Evolutionary conservation across 2,888 invertebrate genomes (phyloP).

Genomic region (Drosophila suboccidentalis): DNA sequence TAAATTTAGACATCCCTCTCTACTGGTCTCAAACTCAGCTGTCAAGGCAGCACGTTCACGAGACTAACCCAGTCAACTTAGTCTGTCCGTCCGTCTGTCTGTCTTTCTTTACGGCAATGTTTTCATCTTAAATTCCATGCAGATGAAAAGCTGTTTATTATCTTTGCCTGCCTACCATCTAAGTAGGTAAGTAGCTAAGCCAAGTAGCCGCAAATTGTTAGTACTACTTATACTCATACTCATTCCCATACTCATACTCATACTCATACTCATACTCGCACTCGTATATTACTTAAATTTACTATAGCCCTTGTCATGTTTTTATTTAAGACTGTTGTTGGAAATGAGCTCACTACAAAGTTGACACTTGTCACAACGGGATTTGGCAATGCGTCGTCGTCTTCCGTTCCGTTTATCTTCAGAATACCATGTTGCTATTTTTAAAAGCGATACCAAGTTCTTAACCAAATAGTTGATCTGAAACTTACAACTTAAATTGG

Average conservation of each 20-base stretch:
- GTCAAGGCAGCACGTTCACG: slow-evolving; percentile 70
- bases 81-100: neutral
- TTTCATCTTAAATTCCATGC: slow-evolving; percentile 55
- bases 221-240: slow-evolving; percentile 25
- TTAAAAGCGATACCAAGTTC: slow-evolving; percentile 28
- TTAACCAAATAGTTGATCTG: slow-evolving; percentile 21
- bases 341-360: slow-evolving; percentile 25
- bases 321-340: slow-evolving; percentile 22
- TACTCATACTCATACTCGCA: neutral
- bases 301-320: slow-evolving; percentile 42
- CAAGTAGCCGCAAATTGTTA: slow-evolving; percentile 49
- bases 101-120: slow-evolving; percentile 47
- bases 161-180: slow-evolving; percentile 36
- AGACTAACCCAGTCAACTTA: slow-evolving; percentile 40
- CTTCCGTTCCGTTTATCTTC: slow-evolving; percentile 54
- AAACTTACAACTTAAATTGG: slow-evolving; percentile 34
- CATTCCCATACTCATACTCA: neutral
- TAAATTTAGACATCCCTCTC: slow-evolving; percentile 67
- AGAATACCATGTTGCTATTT: slow-evolving; percentile 48
- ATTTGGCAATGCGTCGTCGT: slow-evolving; percentile 55
- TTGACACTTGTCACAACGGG: slow-evolving; percentile 55
- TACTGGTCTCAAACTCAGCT: slow-evolving; percentile 31
- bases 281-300: slow-evolving; percentile 49
- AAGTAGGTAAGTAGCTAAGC: slow-evolving; percentile 30
- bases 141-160: slow-evolving; percentile 67